Evolutionary conservation across 2,888 invertebrate genomes (phyloP), one percentile per base, ranked within the genome.

Genomic region (Falcaria lacertinaria): DNA sequence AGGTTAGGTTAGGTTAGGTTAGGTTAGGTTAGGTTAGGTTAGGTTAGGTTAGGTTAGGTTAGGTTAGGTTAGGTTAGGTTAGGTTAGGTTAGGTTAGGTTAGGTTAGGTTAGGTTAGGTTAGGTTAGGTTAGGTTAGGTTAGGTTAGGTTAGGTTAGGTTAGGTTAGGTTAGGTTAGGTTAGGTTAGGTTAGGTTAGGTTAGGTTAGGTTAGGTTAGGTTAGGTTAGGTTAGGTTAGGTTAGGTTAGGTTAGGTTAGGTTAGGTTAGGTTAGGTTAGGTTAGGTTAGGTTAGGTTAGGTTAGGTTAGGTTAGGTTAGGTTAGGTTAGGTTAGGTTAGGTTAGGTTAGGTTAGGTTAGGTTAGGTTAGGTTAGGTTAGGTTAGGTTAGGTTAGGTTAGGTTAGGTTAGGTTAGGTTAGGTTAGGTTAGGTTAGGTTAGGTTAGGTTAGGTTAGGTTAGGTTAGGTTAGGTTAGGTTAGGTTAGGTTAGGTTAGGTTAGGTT

Each of bases 21-120:
- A 52, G 50, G 48, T 52, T 48, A 48, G 54, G 51, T 51, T 51
- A 50, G 54, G 51, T 54, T 52, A 52, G 52, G 51, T 54, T 51
- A 46, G 49, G 50, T 51, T 49, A 44, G 50, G 53, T 50, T 52
- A 48, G 47, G 52, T 52, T 52, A 48, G 50, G 51, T 49, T 50
- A 51, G 50, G 51, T 54, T 50, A 50, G 51, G 51, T 54, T 53
- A 53, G 56, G 53, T 54, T 57, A 52, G 50, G 57, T 54, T 50
- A 52, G 52, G 56, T 53, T 57, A 47, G 50, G 50, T 50, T 50
- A 53, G 55, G 55, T 52, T 56, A 56, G 53, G 53, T 54, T 54
- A 54, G 54, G 54, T 54, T 54, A 54, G 53, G 56, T 54, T 54
- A 47, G 48, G 50, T 48, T 50, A 50, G 48, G 53, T 50, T 50